Conservation (phyloP, 2,113 vertebrate species). For the Lepidothrix coronata region DNA sequence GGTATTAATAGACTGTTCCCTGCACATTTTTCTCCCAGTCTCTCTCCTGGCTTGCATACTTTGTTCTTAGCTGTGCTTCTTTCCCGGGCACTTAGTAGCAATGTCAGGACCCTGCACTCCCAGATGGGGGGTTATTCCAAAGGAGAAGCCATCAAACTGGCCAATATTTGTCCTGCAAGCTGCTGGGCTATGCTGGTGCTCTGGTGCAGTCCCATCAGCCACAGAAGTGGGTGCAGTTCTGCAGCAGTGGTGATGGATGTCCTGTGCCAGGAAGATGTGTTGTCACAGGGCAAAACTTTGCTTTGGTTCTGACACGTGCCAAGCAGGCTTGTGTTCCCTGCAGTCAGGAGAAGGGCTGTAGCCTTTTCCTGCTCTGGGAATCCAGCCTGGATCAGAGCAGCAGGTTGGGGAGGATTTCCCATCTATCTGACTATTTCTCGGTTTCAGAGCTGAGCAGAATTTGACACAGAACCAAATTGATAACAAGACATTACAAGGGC, state of each 20-base stretch:
- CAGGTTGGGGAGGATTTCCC: not conserved
- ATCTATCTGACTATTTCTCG: not conserved
- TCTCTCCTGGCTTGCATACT: not conserved
- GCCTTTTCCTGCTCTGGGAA: not conserved
- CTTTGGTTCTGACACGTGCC: not conserved
- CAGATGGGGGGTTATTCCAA: not conserved
- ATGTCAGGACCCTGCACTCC: not conserved
- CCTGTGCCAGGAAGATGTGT: not conserved
- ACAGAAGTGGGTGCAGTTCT: not conserved
- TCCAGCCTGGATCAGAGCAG: not conserved
- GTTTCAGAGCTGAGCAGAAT: not conserved
- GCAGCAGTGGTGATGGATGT: fast-evolving
- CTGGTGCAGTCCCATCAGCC: too few species aligned
- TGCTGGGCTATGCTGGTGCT: not conserved
- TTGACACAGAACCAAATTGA: not conserved
- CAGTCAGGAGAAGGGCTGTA: not conserved
- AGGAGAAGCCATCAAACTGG: not conserved
- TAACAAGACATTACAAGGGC: too few species aligned
- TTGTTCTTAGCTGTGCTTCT: not conserved
- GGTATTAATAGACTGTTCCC: constrained; percentile 8
- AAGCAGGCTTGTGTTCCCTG: not conserved
- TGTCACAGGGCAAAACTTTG: not conserved
- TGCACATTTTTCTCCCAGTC: not conserved
- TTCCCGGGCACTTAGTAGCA: not conserved
- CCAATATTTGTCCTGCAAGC: not conserved